Evolutionary conservation across 2,888 invertebrate species (phyloP).

Genomic region (Philaethria dido): DNA sequence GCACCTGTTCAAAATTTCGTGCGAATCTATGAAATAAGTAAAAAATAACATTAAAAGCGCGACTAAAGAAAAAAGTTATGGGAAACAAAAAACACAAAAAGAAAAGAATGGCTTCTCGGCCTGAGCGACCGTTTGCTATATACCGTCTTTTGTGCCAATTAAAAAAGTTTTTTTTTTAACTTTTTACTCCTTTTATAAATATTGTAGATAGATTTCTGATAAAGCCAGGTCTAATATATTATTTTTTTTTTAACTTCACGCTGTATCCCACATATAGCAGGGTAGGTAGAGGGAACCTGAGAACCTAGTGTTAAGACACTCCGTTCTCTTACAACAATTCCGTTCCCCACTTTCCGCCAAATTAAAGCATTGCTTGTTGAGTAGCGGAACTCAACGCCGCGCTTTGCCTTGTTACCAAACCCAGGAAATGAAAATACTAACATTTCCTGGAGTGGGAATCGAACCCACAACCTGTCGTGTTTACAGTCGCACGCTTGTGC

Average conservation of each 20-base stretch:
- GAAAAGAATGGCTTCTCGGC: slow-evolving; percentile 69
- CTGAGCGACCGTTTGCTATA: slow-evolving; percentile 67
- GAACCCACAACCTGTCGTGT: no score
- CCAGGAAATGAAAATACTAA: no score
- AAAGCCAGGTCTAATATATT: slow-evolving; percentile 21
- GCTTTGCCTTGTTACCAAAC: no score
- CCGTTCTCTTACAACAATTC: no score
- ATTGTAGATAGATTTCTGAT: slow-evolving; percentile 65
- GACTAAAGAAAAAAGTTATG: slow-evolving; percentile 73
- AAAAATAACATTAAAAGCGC: slow-evolving; percentile 64
- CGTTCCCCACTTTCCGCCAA: no score
- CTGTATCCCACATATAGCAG: no score
- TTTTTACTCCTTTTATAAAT: slow-evolving; percentile 57
- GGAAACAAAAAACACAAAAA: slow-evolving; percentile 71
- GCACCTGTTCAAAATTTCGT: slow-evolving; percentile 51
- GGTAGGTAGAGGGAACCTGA: no score
- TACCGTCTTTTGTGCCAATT: slow-evolving; percentile 81
- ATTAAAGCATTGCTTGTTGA: no score
- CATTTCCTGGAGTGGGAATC: no score
- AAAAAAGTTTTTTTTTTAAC: slow-evolving; percentile 64
- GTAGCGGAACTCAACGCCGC: no score
- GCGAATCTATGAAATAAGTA: slow-evolving; percentile 64
- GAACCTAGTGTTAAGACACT: no score
- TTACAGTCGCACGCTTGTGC: no score
- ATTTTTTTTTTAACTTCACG: neutral